phyloP scores from a whole-genome alignment of 2,113 vertebrate genomes.

The Leptobrachium ailaonicum region DNA sequence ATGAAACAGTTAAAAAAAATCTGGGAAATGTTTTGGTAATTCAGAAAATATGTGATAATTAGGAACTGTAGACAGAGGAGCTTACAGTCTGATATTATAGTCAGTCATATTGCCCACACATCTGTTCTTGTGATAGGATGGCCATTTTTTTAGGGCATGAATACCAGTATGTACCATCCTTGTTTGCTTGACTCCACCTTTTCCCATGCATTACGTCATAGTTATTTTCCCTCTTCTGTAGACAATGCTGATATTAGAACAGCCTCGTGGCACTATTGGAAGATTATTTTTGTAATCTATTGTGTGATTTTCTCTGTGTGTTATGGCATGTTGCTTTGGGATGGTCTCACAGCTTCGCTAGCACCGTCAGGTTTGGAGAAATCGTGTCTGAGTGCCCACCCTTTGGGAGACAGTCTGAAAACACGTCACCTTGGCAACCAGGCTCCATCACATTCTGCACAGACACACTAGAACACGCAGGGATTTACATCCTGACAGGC shows the following conservation, averaged over 20 bases:
- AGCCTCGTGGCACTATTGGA: no score
- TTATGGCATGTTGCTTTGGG: neutral
- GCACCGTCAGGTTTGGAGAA: conserved; percentile 10
- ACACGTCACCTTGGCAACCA: conserved; percentile 41
- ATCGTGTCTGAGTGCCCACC: conserved; percentile 22
- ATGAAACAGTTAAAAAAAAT: no score
- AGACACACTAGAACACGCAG: neutral
- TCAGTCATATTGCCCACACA: no score
- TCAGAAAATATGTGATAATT: no score
- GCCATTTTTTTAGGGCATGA: neutral
- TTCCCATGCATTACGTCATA: neutral
- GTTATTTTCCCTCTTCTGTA: neutral
- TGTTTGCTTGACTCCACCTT: neutral
- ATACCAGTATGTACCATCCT: neutral
- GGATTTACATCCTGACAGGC: conserved; percentile 1
- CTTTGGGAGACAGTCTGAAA: conserved; percentile 40
- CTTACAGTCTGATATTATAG: no score
- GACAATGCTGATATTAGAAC: no score
- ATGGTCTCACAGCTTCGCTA: neutral
- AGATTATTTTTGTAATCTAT: neutral
- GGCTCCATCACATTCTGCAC: conserved; percentile 15
- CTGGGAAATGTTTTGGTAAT: no score
- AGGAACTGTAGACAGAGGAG: no score
- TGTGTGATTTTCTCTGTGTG: neutral
- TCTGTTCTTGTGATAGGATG: no score